Evolutionary conservation across 2,888 invertebrate genomes (phyloP), one percentile per base, ranked within the genome.

Genomic region (Philhelius pedissequus): DNA sequence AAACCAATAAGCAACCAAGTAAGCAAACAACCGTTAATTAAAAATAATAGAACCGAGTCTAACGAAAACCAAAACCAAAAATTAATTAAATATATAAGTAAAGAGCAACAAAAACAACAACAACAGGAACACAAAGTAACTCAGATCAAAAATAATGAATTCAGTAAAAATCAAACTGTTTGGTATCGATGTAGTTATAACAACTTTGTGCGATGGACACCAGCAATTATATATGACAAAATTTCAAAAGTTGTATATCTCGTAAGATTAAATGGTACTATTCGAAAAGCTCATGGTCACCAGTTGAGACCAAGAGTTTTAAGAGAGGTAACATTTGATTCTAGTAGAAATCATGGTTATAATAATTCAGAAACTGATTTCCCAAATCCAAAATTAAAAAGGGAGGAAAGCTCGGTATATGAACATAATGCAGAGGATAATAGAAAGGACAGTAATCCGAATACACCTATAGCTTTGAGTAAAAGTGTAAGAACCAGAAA

Each of bases 321-420:
- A 54, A 69, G 68, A 40, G 43, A 40, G 18, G 68, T 52, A 11
- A 40, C 35, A 68, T 68, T 68, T 38, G 38, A 68, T 50, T 50
- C 50, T 3, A 68, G 45, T 32, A 25, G 25, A 5, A 25, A 25
- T 25, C 25, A 25, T 3, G 5, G 4, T 27, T 52, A 38, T 11
- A 38, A 35, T n/a, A n/a, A 25, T 25, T 15, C 25, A 25, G 38
- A 22, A 64, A 13, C 35, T 35, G 48, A 32, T 15, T 9, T n/a
- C 2, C 4, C 25, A 52, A 38, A 38, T 15, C 3, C 8, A 52
- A 38, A 38, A n/a, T 35, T 38, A n/a, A 50, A 50, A 22, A 27
- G 15, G 15, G n/a, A 52, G 38, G 48, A 15, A 50, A 25, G 3
- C 25, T n/a, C 50, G 13, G 7, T 25, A 9, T 7, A 1, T 6